Base-by-base conservation (phyloP, 2,113 vertebrate species). In the Potamarius usumacintae region DNA sequence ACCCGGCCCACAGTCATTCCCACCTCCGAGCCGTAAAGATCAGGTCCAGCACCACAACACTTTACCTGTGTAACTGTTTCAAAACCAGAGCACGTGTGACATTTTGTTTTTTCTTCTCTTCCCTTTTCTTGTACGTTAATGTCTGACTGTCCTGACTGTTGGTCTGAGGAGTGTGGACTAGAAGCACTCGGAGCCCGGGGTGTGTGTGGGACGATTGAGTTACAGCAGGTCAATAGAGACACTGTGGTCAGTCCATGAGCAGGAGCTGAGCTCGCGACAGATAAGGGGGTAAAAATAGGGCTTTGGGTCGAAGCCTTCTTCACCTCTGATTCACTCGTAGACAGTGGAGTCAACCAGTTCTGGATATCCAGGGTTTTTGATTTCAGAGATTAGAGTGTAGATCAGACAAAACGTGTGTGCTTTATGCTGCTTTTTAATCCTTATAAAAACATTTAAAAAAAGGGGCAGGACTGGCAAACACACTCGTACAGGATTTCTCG, bases 1-100 rank as follows among this genome's bases (percentile, higher is more conserved):
- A 11, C 42, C 42, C 42, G 42, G 7, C 48, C 71, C 30, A 34
- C 7, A 55, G n/a, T 55, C 60, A 74, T 72, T 15, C 63, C 62
- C 27, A 87, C 55, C 83, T 83, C 90, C 92, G 81, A 83, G 85
- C 89, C 85, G 90, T 90, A 93, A 94, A 95, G 94, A 95, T 91
- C 91, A 88, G 91, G 88, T 82, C 86, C 90, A 87, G 82, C 20
- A 50, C 42, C 42, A 60, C 86, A 76, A 60, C 25, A 72, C 74
- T 78, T 63, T 14, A 50, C 55, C 53, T 55, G 85, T 86, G 18
- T 14, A 30, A 71, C 57, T 74, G 22, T 83, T 55, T 86, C 90
- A 90, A 90, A 89, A 80, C 88, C 87, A 89, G 85, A 79, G 85
- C 89, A 42, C 42, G 69, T 92, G 88, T 15, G 2, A 0, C 25